phyloP scores from a whole-genome alignment of 2,888 invertebrate species.

The Pterobdella sp. region DNA sequence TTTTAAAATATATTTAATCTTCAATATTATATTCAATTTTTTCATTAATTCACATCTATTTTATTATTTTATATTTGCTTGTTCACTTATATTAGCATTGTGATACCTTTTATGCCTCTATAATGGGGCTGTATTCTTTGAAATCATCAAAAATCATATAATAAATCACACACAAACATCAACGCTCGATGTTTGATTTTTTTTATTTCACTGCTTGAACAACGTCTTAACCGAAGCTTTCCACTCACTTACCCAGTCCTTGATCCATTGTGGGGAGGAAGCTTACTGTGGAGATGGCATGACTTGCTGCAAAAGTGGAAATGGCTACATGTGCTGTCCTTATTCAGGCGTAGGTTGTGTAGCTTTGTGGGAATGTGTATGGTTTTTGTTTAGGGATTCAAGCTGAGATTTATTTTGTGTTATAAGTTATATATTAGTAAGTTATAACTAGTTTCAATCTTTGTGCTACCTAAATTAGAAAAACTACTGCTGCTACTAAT shows the following conservation, averaged over 20 bases:
- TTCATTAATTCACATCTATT: too few species aligned
- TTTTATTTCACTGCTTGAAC: background rate
- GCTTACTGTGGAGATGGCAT: background rate
- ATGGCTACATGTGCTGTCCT: background rate
- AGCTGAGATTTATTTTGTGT: too few species aligned
- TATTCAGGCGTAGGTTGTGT: background rate
- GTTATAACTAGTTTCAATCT: too few species aligned
- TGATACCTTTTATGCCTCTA: too few species aligned
- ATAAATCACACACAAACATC: background rate
- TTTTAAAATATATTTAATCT: background rate
- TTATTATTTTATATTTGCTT: too few species aligned
- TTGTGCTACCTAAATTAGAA: background rate
- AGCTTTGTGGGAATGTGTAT: too few species aligned
- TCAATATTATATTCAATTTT: background rate
- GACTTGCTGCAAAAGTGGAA: background rate
- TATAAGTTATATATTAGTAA: too few species aligned
- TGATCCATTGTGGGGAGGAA: background rate
- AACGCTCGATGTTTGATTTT: background rate
- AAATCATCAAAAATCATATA: background rate
- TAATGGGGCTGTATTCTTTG: background rate
- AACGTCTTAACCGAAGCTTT: too few species aligned
- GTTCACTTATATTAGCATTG: too few species aligned
- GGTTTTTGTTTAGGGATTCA: too few species aligned
- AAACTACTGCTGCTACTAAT: background rate
- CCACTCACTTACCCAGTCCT: background rate